Percentiles rank a stretch among this genome's conserved stretches.
phyloP scores from a whole-genome alignment of 92 coral and sea anemone genomes.

The Epizoanthus fatuus region DNA sequence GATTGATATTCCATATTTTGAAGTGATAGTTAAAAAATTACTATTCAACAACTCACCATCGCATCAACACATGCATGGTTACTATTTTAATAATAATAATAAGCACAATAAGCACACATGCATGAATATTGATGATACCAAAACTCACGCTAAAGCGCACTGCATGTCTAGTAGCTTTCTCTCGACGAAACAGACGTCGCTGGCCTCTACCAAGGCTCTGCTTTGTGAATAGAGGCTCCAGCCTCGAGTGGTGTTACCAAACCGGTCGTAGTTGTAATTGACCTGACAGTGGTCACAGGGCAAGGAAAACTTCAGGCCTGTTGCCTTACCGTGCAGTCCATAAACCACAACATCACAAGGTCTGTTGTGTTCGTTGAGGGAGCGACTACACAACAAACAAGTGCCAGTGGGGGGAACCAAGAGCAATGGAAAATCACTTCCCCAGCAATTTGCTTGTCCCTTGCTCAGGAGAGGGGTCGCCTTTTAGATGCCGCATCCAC shows the following conservation, averaged over 20 bases:
- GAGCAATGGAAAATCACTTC: background rate
- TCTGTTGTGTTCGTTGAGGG: constrained; percentile 29
- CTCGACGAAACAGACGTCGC: constrained; percentile 51
- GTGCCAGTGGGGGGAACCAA: constrained; percentile 8
- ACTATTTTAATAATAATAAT: no score
- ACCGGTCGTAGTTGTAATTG: constrained; percentile 38
- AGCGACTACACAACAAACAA: background rate
- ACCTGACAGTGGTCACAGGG: constrained; percentile 20
- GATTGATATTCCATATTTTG: no score
- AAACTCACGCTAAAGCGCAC: constrained; percentile 50
- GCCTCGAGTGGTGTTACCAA: background rate
- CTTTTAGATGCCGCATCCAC: background rate
- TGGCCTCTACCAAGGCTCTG: constrained; percentile 41
- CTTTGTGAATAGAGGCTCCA: constrained; percentile 9
- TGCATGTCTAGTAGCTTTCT: constrained; percentile 32
- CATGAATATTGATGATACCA: no score
- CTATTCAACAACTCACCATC: no score
- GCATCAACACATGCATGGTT: no score
- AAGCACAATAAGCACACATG: no score
- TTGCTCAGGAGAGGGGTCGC: background rate
- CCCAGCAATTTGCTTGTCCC: no score
- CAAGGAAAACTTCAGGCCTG: constrained; percentile 12
- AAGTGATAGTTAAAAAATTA: no score
- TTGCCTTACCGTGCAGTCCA: background rate
- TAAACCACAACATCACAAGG: constrained; percentile 27